These are phyloP conservation scores for Ceratothoa steindachneri DNA, from an alignment of 2,888 invertebrate genomes.

Conservation along the genomic window DNA sequence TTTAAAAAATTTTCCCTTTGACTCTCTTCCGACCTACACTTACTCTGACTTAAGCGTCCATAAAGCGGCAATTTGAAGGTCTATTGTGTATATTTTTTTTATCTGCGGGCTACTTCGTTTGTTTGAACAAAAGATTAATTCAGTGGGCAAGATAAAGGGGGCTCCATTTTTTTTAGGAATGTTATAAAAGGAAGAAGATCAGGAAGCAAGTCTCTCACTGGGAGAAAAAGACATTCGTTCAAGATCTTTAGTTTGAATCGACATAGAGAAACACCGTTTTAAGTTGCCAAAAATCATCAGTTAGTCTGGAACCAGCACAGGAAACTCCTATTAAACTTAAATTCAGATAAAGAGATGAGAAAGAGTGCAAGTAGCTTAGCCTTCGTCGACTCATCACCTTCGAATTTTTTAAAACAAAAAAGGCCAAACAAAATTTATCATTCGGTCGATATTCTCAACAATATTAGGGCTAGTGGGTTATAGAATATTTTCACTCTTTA, in stretches of 20 bases:
- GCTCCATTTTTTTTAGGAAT: background rate
- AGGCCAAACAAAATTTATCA: too few species aligned
- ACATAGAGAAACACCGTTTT: background rate
- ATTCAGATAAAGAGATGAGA: background rate
- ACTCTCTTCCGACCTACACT: background rate
- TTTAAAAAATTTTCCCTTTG: background rate
- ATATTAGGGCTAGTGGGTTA: background rate
- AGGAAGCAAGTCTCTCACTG: background rate
- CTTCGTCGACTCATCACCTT: background rate
- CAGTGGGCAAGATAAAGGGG: background rate
- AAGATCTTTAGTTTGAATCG: background rate
- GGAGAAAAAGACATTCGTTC: background rate
- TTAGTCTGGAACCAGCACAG: background rate
- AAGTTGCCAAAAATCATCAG: background rate
- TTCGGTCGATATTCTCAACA: background rate
- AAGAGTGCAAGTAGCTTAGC: background rate
- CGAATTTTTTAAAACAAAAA: background rate
- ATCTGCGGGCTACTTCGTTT: background rate
- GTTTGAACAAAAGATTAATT: background rate
- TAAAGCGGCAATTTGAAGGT: background rate
- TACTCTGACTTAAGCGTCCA: background rate
- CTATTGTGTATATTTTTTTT: background rate
- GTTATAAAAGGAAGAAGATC: constrained; percentile 1
- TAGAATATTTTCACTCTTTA: background rate
- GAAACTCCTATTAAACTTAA: background rate